Evolutionary conservation across 1,140 invertebrate genomes (phyloP).

Genomic region (Zaprionus capensis): DNA sequence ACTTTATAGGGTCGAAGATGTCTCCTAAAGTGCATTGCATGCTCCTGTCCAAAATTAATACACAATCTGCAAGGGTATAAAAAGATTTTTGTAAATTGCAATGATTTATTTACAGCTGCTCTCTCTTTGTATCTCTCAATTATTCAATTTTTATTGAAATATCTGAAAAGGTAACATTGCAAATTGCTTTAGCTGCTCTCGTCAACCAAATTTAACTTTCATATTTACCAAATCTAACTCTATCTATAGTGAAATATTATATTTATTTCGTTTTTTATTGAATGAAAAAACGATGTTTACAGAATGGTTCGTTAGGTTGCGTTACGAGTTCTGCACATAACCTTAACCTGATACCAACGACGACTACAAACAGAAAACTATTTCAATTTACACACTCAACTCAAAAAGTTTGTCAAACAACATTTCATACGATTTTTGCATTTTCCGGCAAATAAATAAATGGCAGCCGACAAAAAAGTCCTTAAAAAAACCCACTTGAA

Average conservation of each 20-base stretch:
- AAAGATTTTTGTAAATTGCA: no score
- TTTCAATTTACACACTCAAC: conserved; percentile 29
- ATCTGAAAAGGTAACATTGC: background rate
- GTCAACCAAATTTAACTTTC: background rate
- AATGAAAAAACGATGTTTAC: background rate
- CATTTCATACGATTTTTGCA: conserved; percentile 37
- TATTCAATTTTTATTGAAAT: background rate
- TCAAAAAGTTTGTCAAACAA: conserved; percentile 22
- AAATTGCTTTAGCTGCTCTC: background rate
- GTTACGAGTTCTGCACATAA: conserved; percentile 5
- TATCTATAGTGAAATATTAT: background rate
- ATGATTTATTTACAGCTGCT: background rate
- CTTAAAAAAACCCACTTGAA: background rate
- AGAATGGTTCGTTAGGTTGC: conserved; percentile 13
- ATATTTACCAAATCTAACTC: background rate
- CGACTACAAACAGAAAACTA: conserved; percentile 10
- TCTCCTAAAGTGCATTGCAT: no score
- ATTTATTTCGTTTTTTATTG: background rate
- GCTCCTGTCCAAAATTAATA: no score
- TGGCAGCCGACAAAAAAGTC: conserved; percentile 1
- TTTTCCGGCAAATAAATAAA: conserved; percentile 27
- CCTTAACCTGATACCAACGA: conserved; percentile 19
- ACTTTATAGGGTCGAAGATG: no score
- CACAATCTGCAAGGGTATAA: no score
- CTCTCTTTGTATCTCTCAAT: background rate